Percentiles rank a stretch among this genome's conserved stretches.
These are phyloP conservation scores for Thunnus maccoyii DNA, from an alignment of 2,113 vertebrate species.

Conservation along the genomic window DNA sequence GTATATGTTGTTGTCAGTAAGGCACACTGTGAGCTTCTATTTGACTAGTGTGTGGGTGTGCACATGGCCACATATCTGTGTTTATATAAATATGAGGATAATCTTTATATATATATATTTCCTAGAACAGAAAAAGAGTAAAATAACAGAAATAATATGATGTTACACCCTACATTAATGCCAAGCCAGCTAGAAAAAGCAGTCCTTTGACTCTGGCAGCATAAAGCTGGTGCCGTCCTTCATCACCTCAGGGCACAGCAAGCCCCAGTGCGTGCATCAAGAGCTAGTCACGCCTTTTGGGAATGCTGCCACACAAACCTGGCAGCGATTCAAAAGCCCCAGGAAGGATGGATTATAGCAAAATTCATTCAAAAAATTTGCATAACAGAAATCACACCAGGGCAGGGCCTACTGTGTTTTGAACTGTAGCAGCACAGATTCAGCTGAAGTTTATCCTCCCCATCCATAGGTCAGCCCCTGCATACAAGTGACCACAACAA, in stretches of 20 bases:
- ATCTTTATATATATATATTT: not conserved
- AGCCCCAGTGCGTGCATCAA: conserved; percentile 51
- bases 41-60: not conserved
- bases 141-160: not conserved
- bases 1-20: not conserved
- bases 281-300: conserved; percentile 62
- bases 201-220: conserved; percentile 51
- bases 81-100: not conserved
- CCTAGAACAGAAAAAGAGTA: not conserved
- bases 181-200: conserved; percentile 54
- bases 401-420: not conserved
- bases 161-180: conserved; percentile 24
- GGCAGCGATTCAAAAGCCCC: conserved; percentile 55
- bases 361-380: conserved; percentile 34
- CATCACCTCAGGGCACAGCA: conserved; percentile 55
- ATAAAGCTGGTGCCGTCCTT: conserved; percentile 63
- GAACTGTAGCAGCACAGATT: conserved; percentile 3
- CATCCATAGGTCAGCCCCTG: conserved; percentile 10
- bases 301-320: conserved; percentile 51
- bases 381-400: conserved; percentile 18
- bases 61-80: not conserved
- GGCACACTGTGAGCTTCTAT: not conserved
- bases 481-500: conserved; percentile 24
- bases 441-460: not conserved
- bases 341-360: conserved; percentile 39